Conservation (phyloP, 2,797 vertebrate genomes). For the Petrocephalus schoutedeni region DNA sequence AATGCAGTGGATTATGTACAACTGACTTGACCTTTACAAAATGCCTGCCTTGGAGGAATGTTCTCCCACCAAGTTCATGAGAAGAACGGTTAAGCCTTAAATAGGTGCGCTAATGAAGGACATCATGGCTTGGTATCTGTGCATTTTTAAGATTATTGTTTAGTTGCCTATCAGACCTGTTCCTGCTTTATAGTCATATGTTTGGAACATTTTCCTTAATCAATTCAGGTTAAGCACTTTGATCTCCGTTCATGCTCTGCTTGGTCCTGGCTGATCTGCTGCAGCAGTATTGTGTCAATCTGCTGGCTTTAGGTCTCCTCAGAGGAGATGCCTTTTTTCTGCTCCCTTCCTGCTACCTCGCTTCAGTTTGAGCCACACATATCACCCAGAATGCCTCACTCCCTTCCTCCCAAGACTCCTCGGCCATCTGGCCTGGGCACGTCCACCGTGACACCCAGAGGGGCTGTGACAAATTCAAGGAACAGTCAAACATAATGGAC, state of each 20-base stretch:
- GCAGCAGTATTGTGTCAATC: not conserved
- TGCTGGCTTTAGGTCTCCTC: not conserved
- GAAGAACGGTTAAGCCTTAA: conserved; percentile 25
- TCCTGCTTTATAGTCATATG: not conserved
- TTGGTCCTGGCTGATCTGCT: not conserved
- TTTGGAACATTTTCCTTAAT: not conserved
- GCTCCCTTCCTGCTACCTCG: not conserved
- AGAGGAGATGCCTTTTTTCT: not conserved
- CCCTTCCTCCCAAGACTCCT: not conserved
- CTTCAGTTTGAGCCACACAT: not conserved
- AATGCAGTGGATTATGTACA: not conserved
- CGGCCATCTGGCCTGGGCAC: not conserved
- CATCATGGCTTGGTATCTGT: not conserved
- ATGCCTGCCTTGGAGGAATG: conserved; percentile 27
- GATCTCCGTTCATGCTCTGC: not conserved
- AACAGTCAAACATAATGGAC: not conserved
- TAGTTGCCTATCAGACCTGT: not conserved
- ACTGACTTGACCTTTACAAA: conserved; percentile 24
- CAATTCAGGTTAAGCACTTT: not conserved
- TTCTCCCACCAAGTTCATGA: conserved; percentile 34
- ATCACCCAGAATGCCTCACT: conserved; percentile 7
- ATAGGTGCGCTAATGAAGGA: not conserved
- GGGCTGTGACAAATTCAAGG: not conserved
- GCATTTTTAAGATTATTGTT: not conserved
- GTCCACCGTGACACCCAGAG: not conserved